These are phyloP conservation scores for Syrista parreyssii DNA, from an alignment of 2,888 invertebrate genomes.

Conservation along the genomic window DNA sequence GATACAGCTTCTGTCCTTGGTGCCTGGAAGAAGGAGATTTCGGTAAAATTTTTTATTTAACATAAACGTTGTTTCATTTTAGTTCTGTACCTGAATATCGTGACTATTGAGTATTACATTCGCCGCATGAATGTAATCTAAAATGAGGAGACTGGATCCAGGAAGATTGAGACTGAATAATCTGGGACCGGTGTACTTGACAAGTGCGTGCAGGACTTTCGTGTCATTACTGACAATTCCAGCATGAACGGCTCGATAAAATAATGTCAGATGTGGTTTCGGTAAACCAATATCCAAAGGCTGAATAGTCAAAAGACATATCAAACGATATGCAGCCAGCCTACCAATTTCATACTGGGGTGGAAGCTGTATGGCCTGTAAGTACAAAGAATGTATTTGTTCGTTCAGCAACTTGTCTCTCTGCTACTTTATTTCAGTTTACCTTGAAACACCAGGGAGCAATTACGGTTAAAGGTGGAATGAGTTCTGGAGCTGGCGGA, in stretches of 20 bases:
- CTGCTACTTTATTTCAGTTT: conserved; percentile 22
- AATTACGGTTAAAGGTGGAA: conserved; percentile 88
- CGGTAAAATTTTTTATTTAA: background rate
- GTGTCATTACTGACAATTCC: conserved; percentile 70
- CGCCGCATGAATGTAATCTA: conserved; percentile 92
- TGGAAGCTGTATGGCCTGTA: conserved; percentile 71
- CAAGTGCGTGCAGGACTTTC: conserved; percentile 59
- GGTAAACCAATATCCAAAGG: conserved; percentile 77
- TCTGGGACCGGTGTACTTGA: conserved; percentile 77
- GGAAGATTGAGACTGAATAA: conserved; percentile 89
- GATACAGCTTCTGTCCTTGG: conserved; percentile 93
- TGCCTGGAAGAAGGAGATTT: conserved; percentile 67
- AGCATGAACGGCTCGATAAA: conserved; percentile 86
- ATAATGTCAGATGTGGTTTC: conserved; percentile 75
- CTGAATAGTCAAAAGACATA: conserved; percentile 84
- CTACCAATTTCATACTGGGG: conserved; percentile 78
- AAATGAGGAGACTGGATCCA: conserved; percentile 85
- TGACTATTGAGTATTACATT: conserved; percentile 86
- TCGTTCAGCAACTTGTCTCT: background rate
- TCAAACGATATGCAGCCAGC: conserved; percentile 85
- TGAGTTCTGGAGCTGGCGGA: conserved; percentile 79
- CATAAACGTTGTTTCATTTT: background rate
- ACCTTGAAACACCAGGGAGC: conserved; percentile 97
- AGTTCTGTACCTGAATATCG: conserved; percentile 71
- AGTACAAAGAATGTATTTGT: conserved; percentile 16